Conservation (phyloP, 2,113 vertebrate genomes). For the Stegastes partitus region DNA sequence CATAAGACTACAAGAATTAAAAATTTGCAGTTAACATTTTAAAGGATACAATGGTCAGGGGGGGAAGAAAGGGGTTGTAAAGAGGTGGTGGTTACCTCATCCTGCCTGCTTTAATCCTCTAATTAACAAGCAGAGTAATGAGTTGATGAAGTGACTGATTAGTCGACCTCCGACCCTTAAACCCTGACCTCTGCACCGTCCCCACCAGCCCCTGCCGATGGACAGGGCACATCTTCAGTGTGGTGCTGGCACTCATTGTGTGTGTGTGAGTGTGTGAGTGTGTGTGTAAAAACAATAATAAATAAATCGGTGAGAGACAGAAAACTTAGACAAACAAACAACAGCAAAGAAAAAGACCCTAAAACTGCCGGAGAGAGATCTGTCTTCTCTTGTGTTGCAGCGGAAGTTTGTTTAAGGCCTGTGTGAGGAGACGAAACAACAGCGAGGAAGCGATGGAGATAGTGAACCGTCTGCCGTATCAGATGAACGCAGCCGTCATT, state of each 20-base stretch:
- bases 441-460: constrained; percentile 45
- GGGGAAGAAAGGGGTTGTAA: constrained; percentile 11
- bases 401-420: constrained; percentile 67
- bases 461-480: constrained; percentile 35
- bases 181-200: constrained; percentile 75
- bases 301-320: constrained; percentile 45
- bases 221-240: constrained; percentile 78
- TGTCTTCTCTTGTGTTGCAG: constrained; percentile 33
- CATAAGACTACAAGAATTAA: background rate
- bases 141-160: constrained; percentile 82
- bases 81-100: constrained; percentile 54
- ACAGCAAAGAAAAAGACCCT: constrained; percentile 16
- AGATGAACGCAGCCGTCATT: constrained; percentile 42
- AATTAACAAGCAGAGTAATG: constrained; percentile 83
- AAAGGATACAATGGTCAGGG: background rate
- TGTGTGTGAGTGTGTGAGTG: constrained; percentile 42
- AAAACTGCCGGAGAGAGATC: constrained; percentile 27
- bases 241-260: constrained; percentile 42
- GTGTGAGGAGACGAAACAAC: constrained; percentile 48
- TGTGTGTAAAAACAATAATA: constrained; percentile 54
- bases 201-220: constrained; percentile 65
- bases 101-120: constrained; percentile 78
- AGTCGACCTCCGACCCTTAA: constrained; percentile 74
- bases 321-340: constrained; percentile 62
- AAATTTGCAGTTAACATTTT: constrained; percentile 9